Conservation (phyloP, 2,797 vertebrate species). For the Hemitrygon akajei region DNA sequence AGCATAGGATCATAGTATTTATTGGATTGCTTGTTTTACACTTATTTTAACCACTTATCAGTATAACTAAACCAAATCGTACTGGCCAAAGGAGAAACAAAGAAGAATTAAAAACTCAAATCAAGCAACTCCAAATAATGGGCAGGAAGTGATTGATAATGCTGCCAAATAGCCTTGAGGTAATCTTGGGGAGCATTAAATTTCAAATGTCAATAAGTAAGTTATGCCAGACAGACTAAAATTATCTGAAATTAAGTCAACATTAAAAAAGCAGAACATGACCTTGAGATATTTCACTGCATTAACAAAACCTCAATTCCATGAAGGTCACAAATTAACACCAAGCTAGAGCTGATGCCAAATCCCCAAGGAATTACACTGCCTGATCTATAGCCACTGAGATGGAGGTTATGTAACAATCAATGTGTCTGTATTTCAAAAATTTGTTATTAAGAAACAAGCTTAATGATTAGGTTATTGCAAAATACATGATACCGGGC, state of each 20-base stretch:
- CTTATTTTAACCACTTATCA: not conserved
- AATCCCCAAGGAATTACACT: not conserved
- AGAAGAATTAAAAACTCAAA: not conserved
- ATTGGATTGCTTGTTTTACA: not conserved
- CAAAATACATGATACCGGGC: not conserved
- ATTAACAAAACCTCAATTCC: not conserved
- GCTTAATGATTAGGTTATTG: not conserved
- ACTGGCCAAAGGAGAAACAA: not conserved
- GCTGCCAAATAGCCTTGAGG: not conserved
- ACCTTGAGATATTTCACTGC: not conserved
- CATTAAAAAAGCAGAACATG: not conserved
- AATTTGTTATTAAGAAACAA: not conserved
- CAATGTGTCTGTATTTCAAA: not conserved
- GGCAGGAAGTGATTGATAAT: not conserved
- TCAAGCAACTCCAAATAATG: not conserved
- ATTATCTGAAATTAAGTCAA: not conserved
- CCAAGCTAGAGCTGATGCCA: not conserved
- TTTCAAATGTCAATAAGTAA: not conserved
- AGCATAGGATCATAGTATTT: not conserved
- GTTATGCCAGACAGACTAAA: not conserved
- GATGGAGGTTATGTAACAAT: not conserved
- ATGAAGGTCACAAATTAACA: not conserved
- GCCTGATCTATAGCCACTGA: not conserved
- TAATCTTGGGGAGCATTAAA: not conserved
- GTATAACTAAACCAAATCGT: not conserved